These are phyloP conservation scores for Brachionus koreanus DNA, from an alignment of 1,140 invertebrate species.

Conservation along the genomic window DNA sequence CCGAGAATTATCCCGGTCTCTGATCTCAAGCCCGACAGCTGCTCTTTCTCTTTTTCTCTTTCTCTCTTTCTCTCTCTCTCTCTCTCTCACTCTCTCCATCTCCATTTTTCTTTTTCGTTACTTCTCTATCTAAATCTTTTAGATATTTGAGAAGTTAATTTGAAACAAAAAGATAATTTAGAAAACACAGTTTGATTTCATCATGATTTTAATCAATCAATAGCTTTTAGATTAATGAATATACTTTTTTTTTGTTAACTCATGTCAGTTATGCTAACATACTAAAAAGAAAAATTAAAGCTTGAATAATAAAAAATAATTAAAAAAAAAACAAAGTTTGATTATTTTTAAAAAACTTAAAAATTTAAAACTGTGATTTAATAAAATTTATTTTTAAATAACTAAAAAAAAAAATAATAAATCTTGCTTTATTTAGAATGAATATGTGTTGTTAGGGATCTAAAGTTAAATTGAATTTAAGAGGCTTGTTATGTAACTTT, in stretches of 20 bases:
- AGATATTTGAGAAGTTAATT: not conserved
- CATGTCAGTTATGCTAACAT: not conserved
- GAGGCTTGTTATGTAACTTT: not conserved
- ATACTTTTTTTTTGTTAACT: not conserved
- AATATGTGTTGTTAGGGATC: too few relatives aligned
- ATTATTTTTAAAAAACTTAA: too few relatives aligned
- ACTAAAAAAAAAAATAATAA: too few relatives aligned
- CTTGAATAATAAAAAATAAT: too few relatives aligned
- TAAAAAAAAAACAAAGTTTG: too few relatives aligned
- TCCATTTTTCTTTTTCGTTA: too few relatives aligned
- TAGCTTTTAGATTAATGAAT: not conserved
- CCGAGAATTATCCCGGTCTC: constrained; percentile 7
- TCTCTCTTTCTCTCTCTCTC: not conserved
- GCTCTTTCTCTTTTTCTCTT: not conserved
- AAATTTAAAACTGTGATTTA: too few relatives aligned
- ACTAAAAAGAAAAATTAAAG: too few relatives aligned
- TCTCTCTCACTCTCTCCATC: not conserved
- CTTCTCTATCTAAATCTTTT: not conserved
- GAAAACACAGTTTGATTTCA: constrained; percentile 13
- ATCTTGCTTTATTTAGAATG: too few relatives aligned
- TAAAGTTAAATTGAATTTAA: not conserved
- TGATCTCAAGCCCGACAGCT: not conserved
- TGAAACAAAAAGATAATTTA: not conserved
- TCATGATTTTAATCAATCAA: not conserved
- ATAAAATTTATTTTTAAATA: too few relatives aligned